Evolutionary conservation across 2,888 invertebrate species (phyloP).

Genomic region (Mythimna lalbum): DNA sequence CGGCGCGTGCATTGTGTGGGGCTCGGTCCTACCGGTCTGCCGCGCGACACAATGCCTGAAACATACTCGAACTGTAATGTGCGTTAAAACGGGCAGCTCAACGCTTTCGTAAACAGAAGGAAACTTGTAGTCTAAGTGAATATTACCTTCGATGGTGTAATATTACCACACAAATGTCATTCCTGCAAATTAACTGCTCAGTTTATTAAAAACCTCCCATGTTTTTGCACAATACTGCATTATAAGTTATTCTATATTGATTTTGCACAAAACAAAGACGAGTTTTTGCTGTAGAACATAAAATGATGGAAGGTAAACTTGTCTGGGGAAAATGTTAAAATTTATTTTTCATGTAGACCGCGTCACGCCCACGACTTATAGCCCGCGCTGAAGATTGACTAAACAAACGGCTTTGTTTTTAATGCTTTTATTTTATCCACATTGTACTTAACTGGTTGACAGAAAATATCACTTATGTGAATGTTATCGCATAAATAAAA

Average conservation of each 20-base stretch:
- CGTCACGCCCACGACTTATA: conserved; percentile 46
- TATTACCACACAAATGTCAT: conserved; percentile 32
- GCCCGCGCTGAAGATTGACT: conserved; percentile 41
- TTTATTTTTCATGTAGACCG: conserved; percentile 54
- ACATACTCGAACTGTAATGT: conserved; percentile 52
- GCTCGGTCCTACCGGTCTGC: conserved; percentile 54
- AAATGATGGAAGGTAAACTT: conserved; percentile 48
- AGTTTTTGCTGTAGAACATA: conserved; percentile 39
- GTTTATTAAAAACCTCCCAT: conserved; percentile 26
- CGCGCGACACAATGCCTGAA: conserved; percentile 64
- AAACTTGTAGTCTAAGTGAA: conserved; percentile 37
- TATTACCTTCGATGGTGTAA: conserved; percentile 38
- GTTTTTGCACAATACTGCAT: conserved; percentile 10
- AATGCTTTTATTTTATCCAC: conserved; percentile 32
- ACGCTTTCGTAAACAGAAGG: conserved; percentile 56
- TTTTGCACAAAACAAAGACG: conserved; percentile 36
- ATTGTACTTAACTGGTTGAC: background rate
- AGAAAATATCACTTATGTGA: conserved; percentile 5
- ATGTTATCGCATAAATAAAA: conserved; percentile 9
- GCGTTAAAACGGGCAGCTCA: conserved; percentile 55
- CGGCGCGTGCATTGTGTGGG: conserved; percentile 68
- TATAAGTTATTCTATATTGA: conserved; percentile 43
- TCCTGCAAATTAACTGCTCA: conserved; percentile 31
- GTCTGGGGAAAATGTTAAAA: conserved; percentile 49
- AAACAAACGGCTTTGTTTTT: conserved; percentile 28